Evolutionary conservation across 1,140 invertebrate species (phyloP).

Genomic region (Papilio dardanus): DNA sequence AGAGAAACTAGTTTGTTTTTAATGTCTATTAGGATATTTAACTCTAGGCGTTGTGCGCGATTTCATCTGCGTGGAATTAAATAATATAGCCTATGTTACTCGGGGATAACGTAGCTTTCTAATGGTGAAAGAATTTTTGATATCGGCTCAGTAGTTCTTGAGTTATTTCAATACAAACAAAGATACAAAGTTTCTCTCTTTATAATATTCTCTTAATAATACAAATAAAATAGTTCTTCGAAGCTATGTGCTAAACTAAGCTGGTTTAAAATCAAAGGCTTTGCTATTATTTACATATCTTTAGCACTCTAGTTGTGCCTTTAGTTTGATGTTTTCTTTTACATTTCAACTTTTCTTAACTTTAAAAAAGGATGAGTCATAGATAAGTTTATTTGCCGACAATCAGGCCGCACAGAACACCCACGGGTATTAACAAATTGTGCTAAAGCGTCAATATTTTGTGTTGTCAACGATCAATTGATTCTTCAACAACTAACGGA

Average conservation of each 20-base stretch:
- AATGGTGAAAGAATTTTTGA: too few species aligned
- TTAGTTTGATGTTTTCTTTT: neutral
- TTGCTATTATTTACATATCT: too few species aligned
- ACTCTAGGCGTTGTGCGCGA: too few species aligned
- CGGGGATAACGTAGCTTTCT: too few species aligned
- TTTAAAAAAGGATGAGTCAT: constrained; percentile 8
- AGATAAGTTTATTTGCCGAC: neutral
- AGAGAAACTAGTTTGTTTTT: neutral
- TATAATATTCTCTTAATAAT: too few species aligned
- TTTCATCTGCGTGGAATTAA: too few species aligned
- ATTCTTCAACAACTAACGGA: constrained; percentile 44
- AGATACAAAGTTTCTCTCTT: too few species aligned
- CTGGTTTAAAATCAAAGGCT: neutral
- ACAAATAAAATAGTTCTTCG: too few species aligned
- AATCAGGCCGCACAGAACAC: constrained; percentile 14
- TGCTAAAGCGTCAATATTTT: constrained; percentile 44
- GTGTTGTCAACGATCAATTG: constrained; percentile 52
- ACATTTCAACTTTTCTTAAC: neutral
- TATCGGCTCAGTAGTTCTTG: too few species aligned
- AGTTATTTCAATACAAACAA: too few species aligned
- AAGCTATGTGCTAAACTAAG: neutral
- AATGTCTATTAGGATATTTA: neutral
- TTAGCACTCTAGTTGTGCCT: neutral
- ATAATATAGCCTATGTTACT: too few species aligned
- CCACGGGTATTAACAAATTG: constrained; percentile 12